These are phyloP conservation scores for Origma solitaria DNA, from an alignment of 2,113 vertebrate genomes.

Conservation along the genomic window DNA sequence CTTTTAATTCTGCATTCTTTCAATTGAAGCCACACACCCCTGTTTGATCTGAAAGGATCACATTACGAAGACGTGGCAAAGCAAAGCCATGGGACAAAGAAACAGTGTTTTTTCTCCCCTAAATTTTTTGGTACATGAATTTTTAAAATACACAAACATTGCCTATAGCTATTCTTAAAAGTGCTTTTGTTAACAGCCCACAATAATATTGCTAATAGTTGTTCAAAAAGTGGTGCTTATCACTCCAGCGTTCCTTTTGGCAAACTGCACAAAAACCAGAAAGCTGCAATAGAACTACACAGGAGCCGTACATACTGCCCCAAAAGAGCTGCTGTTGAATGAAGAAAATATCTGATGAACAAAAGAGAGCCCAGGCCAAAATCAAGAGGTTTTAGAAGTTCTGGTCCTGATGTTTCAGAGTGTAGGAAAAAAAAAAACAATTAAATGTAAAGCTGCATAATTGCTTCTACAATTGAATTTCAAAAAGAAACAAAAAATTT, in stretches of 20 bases:
- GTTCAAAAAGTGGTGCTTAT: background rate
- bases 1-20: background rate
- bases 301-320: background rate
- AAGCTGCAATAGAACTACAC: accelerated
- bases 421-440: background rate
- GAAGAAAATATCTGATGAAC: background rate
- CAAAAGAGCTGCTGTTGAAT: background rate
- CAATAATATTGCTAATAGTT: background rate
- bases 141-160: background rate
- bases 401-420: background rate
- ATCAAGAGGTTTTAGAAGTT: background rate
- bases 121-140: background rate
- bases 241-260: background rate
- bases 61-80: background rate
- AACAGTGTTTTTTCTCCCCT: background rate
- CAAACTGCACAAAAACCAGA: background rate
- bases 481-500: background rate
- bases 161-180: background rate
- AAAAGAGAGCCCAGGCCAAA: background rate
- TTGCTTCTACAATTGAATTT: background rate
- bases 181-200: background rate
- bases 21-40: accelerated
- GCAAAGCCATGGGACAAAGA: background rate
- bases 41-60: background rate
- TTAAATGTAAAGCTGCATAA: background rate